Conservation (phyloP, 2,888 invertebrate species). For the Drosophila pseudotakahashii region DNA sequence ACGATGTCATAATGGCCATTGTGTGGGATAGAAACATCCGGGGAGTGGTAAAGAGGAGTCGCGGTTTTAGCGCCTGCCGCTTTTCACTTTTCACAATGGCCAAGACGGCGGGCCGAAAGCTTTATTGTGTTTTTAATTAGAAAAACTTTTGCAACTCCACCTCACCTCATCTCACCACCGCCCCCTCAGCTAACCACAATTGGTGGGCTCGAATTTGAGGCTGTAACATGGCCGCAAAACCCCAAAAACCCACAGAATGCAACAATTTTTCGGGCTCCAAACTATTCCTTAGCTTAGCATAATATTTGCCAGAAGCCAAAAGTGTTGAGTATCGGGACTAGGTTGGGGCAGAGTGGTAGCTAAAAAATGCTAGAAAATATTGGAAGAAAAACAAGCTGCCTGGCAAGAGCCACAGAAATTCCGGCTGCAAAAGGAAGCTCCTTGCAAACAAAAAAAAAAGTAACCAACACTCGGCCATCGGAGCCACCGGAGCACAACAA, state of each 20-base stretch:
- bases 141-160: slow-evolving; percentile 65
- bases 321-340: slow-evolving; percentile 39
- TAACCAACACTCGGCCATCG: slow-evolving; percentile 65
- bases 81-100: slow-evolving; percentile 45
- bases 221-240: slow-evolving; percentile 31
- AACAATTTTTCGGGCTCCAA: slow-evolving; percentile 23
- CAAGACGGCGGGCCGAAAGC: slow-evolving; percentile 37
- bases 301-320: slow-evolving; percentile 31
- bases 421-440: slow-evolving; percentile 29
- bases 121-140: slow-evolving; percentile 78
- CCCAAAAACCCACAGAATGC: slow-evolving; percentile 29
- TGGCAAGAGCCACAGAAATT: slow-evolving; percentile 57
- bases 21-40: slow-evolving; percentile 34
- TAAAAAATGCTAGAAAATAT: slow-evolving; percentile 42
- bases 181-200: slow-evolving; percentile 48
- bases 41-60: slow-evolving; percentile 10
- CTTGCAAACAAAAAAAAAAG: slow-evolving; percentile 41
- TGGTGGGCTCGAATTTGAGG: slow-evolving; percentile 44
- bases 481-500: slow-evolving; percentile 41
- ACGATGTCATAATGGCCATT: slow-evolving; percentile 71
- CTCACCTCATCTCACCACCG: neutral
- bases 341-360: slow-evolving; percentile 7
- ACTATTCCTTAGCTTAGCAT: slow-evolving; percentile 32
- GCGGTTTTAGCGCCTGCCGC: slow-evolving; percentile 37
- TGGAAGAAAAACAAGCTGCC: slow-evolving; percentile 35